Base-by-base conservation (phyloP, 2,888 invertebrate species). In the Harpalus rufipes region DNA sequence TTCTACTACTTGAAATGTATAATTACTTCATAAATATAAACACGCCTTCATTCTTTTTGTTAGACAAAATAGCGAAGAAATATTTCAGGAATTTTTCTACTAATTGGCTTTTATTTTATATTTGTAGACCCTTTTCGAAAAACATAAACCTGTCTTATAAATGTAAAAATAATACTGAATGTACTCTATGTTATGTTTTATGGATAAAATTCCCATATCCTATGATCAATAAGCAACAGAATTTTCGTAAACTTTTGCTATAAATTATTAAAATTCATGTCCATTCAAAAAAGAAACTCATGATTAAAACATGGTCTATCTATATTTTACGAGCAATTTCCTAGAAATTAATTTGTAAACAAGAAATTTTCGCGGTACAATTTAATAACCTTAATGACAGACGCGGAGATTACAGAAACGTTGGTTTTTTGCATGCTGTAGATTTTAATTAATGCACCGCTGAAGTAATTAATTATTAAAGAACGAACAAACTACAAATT, bases 361-460 rank as follows among this genome's bases (percentile, higher is more conserved):
- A 80, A 80, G 61, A 80, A 58, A 14, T 80, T 59, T 32, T 59
- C 21, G 10, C n/a, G 59, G 41, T 14, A 80, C 32, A 79, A 79
- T 59, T 80, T 80, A 80, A 80, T 80, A 80, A 80, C 61, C 18
- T 61, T 80, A 80, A 80, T 80, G 56, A 80, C 59, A 59, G 18
- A 59, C 25, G 14, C 39, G 39, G 39, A 59, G 39, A 59, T 59
- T 51, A 6, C 10, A 61, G 61, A 25, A 16, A 25, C 59, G 14
- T 44, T 74, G n/a, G 39, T 39, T 63, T 68, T 68, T 68, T 68
- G 68, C 25, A 0, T 68, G 68, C 21, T 25, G 63, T 39, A 56
- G 59, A 80, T 61, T 41, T 80, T 80, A 80, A 80, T 80, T 80
- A 80, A 80, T 80, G 59, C 79, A 39, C 32, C 58, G 79, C 21